Evolutionary conservation across 2,888 invertebrate species (phyloP).

Genomic region (Habroteleia sp.): DNA sequence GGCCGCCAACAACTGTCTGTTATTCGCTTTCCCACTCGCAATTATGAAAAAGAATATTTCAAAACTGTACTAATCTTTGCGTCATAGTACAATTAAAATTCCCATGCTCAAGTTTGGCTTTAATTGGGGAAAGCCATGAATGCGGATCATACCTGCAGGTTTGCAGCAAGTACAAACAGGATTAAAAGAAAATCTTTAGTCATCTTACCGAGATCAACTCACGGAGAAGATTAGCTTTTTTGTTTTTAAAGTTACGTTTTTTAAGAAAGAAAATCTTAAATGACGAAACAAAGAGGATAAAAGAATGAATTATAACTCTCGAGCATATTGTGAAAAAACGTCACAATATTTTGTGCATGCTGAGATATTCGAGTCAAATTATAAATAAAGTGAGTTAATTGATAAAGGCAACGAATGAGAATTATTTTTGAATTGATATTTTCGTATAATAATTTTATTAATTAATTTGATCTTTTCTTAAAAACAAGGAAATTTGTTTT

Average conservation of each 20-base stretch:
- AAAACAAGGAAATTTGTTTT: too few species aligned
- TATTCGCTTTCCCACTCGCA: slow-evolving; percentile 56
- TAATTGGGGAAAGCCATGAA: slow-evolving; percentile 18
- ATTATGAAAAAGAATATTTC: slow-evolving; percentile 56
- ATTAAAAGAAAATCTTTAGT: slow-evolving; percentile 17
- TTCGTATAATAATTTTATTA: too few species aligned
- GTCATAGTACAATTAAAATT: slow-evolving; percentile 34
- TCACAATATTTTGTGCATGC: slow-evolving; percentile 29
- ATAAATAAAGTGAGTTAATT: too few species aligned
- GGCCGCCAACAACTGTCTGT: slow-evolving; percentile 52
- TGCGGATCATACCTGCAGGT: slow-evolving; percentile 38
- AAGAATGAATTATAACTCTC: not conserved
- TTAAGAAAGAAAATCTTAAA: slow-evolving; percentile 3
- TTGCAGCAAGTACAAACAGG: slow-evolving; percentile 9
- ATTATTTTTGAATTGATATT: too few species aligned
- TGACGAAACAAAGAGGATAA: slow-evolving; percentile 10
- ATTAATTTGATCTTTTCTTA: too few species aligned
- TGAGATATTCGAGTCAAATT: too few species aligned
- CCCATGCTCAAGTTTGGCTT: slow-evolving; percentile 3
- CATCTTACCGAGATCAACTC: slow-evolving; percentile 10
- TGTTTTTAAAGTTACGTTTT: too few species aligned
- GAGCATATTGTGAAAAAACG: slow-evolving; percentile 2
- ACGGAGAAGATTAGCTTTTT: slow-evolving; percentile 14
- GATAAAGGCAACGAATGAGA: too few species aligned
- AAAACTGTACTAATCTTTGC: slow-evolving; percentile 25